Percentiles rank a stretch among this genome's conserved stretches.
These are phyloP conservation scores for Epizoanthus illoricatus DNA, from an alignment of 92 coral and sea anemone genomes.

Conservation along the genomic window DNA sequence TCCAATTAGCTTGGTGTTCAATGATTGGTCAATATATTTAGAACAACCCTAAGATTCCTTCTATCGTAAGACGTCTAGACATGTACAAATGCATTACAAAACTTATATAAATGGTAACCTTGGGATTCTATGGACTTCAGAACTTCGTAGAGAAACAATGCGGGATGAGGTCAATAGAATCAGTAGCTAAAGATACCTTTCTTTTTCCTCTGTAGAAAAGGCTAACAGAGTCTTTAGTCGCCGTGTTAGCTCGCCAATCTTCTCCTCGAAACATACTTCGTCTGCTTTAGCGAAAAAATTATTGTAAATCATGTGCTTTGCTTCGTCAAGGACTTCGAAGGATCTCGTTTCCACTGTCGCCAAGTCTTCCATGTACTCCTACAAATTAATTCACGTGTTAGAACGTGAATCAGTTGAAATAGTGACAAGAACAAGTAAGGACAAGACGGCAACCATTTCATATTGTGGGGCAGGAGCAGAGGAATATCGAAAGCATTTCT, in stretches of 20 bases:
- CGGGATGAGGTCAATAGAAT: no score
- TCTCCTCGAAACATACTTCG: conserved; percentile 22
- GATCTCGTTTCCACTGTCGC: conserved; percentile 18
- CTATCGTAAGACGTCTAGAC: no score
- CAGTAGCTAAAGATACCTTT: not conserved
- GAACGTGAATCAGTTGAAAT: not conserved
- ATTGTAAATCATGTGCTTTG: conserved; percentile 29
- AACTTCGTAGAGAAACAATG: no score
- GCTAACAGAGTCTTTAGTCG: conserved; percentile 9
- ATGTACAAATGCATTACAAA: not conserved
- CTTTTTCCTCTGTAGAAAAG: conserved; percentile 26
- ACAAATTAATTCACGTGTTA: not conserved
- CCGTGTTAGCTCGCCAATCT: not conserved
- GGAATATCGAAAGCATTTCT: no score
- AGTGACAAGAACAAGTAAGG: not conserved
- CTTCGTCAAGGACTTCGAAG: conserved; percentile 28
- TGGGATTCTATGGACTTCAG: no score
- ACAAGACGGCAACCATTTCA: not conserved
- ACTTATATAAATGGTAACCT: not conserved
- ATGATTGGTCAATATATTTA: no score
- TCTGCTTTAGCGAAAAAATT: conserved; percentile 28
- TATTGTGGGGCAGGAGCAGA: not conserved
- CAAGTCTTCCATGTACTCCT: conserved; percentile 25
- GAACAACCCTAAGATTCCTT: no score
- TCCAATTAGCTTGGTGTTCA: no score